Conservation (phyloP, 2,113 vertebrate species). For the Oenanthe oenanthe region DNA sequence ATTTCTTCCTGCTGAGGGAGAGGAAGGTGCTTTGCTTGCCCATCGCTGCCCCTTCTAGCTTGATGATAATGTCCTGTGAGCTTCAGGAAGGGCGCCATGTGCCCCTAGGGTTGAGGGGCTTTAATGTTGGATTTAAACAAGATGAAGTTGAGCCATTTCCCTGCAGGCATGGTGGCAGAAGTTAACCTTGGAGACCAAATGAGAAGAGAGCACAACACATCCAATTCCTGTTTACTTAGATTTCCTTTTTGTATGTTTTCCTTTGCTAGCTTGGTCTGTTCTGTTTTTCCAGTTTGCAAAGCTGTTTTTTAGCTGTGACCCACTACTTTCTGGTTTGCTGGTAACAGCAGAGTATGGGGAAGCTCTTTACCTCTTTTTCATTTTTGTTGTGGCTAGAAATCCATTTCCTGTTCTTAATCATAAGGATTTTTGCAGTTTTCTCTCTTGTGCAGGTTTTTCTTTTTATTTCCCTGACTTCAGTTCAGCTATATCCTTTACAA, state of each 20-base stretch:
- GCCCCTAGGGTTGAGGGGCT: not conserved
- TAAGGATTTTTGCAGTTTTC: not conserved
- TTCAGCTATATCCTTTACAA: not conserved
- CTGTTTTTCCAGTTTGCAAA: not conserved
- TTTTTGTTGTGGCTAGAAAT: not conserved
- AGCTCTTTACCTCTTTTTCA: not conserved
- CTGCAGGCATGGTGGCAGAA: not conserved
- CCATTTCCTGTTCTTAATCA: not conserved
- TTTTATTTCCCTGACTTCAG: not conserved
- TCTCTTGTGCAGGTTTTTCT: not conserved
- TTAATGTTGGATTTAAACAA: not conserved
- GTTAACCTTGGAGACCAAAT: not conserved
- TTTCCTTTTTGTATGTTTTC: not conserved
- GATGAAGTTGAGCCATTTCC: not conserved
- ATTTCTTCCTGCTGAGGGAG: not conserved
- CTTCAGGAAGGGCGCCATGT: rapidly evolving
- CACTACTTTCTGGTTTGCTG: not conserved
- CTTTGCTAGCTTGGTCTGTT: not conserved
- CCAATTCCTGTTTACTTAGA: not conserved
- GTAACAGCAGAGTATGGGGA: not conserved
- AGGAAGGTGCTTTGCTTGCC: not conserved
- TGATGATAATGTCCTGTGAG: not conserved
- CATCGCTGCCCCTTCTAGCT: not conserved
- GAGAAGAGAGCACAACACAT: not conserved
- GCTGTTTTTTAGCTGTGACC: not conserved